phyloP scores from a whole-genome alignment of 2,888 invertebrate genomes.

The Dastarcus helophoroides region DNA sequence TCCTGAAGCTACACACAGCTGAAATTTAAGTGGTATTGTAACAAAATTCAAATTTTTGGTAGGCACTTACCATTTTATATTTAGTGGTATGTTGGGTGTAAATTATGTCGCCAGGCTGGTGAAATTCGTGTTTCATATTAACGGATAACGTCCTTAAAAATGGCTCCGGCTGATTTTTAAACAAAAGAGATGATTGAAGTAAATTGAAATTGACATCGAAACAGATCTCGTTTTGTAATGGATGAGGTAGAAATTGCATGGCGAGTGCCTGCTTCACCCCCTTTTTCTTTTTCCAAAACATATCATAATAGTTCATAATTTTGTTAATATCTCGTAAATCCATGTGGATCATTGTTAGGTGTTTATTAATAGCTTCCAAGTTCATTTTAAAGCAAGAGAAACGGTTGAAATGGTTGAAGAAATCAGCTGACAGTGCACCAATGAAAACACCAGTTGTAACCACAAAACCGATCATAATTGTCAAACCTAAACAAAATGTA shows the following conservation, averaged over 20 bases:
- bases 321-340: slow-evolving; percentile 35
- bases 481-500: slow-evolving; percentile 34
- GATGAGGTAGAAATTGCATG: slow-evolving; percentile 37
- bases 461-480: slow-evolving; percentile 38
- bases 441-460: slow-evolving; percentile 42
- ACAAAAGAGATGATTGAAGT: slow-evolving; percentile 41
- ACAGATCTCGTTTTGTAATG: slow-evolving; percentile 42
- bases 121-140: slow-evolving; percentile 43
- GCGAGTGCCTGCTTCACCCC: slow-evolving; percentile 40
- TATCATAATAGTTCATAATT: slow-evolving; percentile 42
- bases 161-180: slow-evolving; percentile 42
- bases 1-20: slow-evolving; percentile 43
- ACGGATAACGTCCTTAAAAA: slow-evolving; percentile 42
- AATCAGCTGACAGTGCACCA: slow-evolving; percentile 41
- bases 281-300: slow-evolving; percentile 43
- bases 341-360: slow-evolving; percentile 39
- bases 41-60: no score
- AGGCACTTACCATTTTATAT: slow-evolving; percentile 40
- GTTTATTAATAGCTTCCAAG: slow-evolving; percentile 38
- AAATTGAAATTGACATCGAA: slow-evolving; percentile 43
- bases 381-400: slow-evolving; percentile 39
- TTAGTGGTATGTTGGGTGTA: slow-evolving; percentile 42
- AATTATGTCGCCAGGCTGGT: slow-evolving; percentile 42
- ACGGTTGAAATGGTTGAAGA: slow-evolving; percentile 41
- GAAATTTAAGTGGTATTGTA: slow-evolving; percentile 8